A percentile compares a stretch with the other conserved stretches of the same genome.
These are phyloP conservation scores for Drosophila bocqueti DNA, from an alignment of 1,140 invertebrate species.

Conservation along the genomic window DNA sequence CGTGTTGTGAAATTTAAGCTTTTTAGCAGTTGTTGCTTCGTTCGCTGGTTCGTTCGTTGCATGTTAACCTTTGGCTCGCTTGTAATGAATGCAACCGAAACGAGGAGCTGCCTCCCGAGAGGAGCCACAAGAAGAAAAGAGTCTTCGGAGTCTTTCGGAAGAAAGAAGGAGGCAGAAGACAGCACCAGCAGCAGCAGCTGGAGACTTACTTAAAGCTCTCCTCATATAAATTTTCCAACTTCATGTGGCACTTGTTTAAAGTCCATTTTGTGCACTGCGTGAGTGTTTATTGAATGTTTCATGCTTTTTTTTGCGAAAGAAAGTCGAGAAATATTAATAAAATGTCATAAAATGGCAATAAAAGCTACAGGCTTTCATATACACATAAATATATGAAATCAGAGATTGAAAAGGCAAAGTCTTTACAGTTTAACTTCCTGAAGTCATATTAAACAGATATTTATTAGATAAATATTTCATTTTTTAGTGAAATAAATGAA, in stretches of 20 bases:
- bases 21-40: slow-evolving; percentile 75
- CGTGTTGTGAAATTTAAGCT: slow-evolving; percentile 84
- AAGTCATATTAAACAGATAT: background rate
- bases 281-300: slow-evolving; percentile 80
- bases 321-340: slow-evolving; percentile 73
- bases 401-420: slow-evolving; percentile 35
- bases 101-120: slow-evolving; percentile 27
- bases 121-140: slow-evolving; percentile 33
- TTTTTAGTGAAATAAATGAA: background rate
- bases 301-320: slow-evolving; percentile 7
- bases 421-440: slow-evolving; percentile 7
- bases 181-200: slow-evolving; percentile 41
- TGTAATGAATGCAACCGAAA: slow-evolving; percentile 80
- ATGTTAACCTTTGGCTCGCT: slow-evolving; percentile 82
- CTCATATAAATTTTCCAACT: slow-evolving; percentile 74
- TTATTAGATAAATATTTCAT: background rate
- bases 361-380: slow-evolving; percentile 46
- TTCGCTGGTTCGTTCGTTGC: slow-evolving; percentile 69
- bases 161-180: slow-evolving; percentile 16
- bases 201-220: slow-evolving; percentile 78
- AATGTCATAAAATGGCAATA: slow-evolving; percentile 77
- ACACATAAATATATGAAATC: slow-evolving; percentile 59
- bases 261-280: slow-evolving; percentile 79
- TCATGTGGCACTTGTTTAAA: slow-evolving; percentile 81
- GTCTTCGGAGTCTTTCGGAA: slow-evolving; percentile 3